Evolutionary conservation across 2,888 invertebrate genomes (phyloP), one percentile per base, ranked within the genome.

Genomic region (Tanypteryx hageni): DNA sequence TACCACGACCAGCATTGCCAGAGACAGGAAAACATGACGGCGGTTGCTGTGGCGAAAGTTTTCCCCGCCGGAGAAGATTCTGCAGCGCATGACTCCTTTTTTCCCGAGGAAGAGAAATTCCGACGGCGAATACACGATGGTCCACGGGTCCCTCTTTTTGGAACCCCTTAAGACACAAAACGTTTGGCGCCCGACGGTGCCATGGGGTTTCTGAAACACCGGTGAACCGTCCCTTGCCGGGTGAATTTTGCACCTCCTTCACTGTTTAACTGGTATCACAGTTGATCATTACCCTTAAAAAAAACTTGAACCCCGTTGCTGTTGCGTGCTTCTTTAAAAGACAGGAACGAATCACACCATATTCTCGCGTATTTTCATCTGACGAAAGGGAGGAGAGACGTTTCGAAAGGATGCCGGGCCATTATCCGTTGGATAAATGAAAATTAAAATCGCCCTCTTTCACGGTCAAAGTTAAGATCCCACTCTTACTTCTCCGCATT

Each of bases 1-100:
- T 93, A 94, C 93, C 94, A 94, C 92, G 93, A 93, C 93, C 94
- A 93, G 92, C 94, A 93, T 91, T 93, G 93, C 93, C 93, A 93
- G 92, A 94, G 93, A 92, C 93, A 94, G 86, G 93, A 93, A 92
- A 94, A 93, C 94, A 93, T 93, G 84, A 44, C 64, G 84, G n/a
- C 16, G 85, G 56, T 16, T 61, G 81, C 59, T 59, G 27, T 27
- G 44, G 16, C 56, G 92, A 82, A 57, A n/a, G 56, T 82, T 76
- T 59, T 44, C 44, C 44, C 58, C 31, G 92, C 18, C 27, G 81
- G 27, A 57, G 92, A 59, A 16, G 16, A 57, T 57, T 22, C 18
- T 44, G 44, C 22, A 92, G 92, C 2, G 82, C 92, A 89, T 89
- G 89, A 56, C 89, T 64, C 64, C 61, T 76, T 44, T 44, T 44